phyloP scores from a whole-genome alignment of 2,888 invertebrate species.

The Pollenia griseotomentosa region DNA sequence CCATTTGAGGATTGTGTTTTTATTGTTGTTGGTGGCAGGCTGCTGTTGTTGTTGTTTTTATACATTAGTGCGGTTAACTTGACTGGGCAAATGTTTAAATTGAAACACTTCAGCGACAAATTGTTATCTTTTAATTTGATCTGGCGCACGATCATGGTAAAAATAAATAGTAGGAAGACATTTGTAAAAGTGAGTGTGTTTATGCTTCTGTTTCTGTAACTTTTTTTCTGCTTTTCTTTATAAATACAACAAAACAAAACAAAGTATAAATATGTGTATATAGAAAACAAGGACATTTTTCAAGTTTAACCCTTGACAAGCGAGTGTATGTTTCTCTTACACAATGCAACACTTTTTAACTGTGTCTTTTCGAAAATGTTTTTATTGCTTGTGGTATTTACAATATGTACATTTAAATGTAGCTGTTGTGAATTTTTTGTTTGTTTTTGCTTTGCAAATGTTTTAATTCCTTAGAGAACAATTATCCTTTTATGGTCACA shows the following conservation, averaged over 20 bases:
- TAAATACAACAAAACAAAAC: slow-evolving; percentile 15
- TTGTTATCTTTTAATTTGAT: slow-evolving; percentile 84
- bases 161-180: slow-evolving; percentile 49
- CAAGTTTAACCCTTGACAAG: slow-evolving; percentile 58
- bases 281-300: slow-evolving; percentile 38
- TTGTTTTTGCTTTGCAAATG: slow-evolving; percentile 66
- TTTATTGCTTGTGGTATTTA: slow-evolving; percentile 12
- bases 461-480: slow-evolving; percentile 76
- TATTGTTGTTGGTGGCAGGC: slow-evolving; percentile 17
- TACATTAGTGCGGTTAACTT: slow-evolving; percentile 62
- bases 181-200: slow-evolving; percentile 47
- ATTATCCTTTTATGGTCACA: slow-evolving; percentile 76
- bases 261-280: slow-evolving; percentile 10
- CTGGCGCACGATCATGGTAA: slow-evolving; percentile 82
- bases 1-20: slow-evolving; percentile 58
- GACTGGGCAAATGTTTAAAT: slow-evolving; percentile 79
- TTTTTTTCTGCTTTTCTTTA: slow-evolving; percentile 24
- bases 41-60: slow-evolving; percentile 3
- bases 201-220: slow-evolving; percentile 35
- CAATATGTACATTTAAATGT: not conserved
- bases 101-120: slow-evolving; percentile 84
- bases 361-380: slow-evolving; percentile 19
- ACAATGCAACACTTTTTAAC: slow-evolving; percentile 39
- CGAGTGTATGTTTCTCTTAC: not conserved
- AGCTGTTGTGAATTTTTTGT: slow-evolving; percentile 29